Base-by-base conservation (phyloP, 2,113 vertebrate genomes). In the Amblyopsis rosae region DNA sequence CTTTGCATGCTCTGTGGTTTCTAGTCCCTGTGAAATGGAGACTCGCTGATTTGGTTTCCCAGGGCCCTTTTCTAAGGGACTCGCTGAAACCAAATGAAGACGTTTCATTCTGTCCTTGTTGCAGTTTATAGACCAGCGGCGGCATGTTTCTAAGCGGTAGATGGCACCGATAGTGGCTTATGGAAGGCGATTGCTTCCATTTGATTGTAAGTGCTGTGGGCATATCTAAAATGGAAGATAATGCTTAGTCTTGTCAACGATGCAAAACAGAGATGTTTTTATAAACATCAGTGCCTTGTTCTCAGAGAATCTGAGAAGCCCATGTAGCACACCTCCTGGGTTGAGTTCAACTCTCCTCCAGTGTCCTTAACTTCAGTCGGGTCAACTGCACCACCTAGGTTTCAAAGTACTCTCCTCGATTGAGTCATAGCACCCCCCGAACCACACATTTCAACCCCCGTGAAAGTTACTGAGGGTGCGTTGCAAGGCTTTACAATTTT, bases 1-100 rank as follows among this genome's bases (percentile, higher is more conserved):
- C 87, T 90, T 87, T 88, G 89, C 75, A 70, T 81, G 81, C 83
- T 69, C 78, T 87, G 86, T 69, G 85, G 87, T 90, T 91, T 86
- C 79, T 87, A 58, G 76, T 87, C 80, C 77, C 81, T 85, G 86
- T 88, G 82, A 91, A 92, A 89, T 87, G 64, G 82, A 86, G 86
- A 86, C 85, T 86, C 81, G 67, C 62, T 86, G 79, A 86, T 89
- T 89, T 68, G 76, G 74, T 87, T 88, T 92, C 85, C 83, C 87
- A 86, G 84, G 86, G 73, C 84, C 83, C 50, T 59, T 74, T 78
- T 86, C 81, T 88, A 76, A 76, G 65, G 83, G 82, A 80, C 71
- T 51, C 67, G 69, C 77, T 76, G 75, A 86, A 86, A 77, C 59
- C 86, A 59, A 79, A 87, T 76, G 76, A 89, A 88, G 87, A 88